phyloP scores from a whole-genome alignment of 2,113 vertebrate genomes.

The Romanogobio albipinnatus region DNA sequence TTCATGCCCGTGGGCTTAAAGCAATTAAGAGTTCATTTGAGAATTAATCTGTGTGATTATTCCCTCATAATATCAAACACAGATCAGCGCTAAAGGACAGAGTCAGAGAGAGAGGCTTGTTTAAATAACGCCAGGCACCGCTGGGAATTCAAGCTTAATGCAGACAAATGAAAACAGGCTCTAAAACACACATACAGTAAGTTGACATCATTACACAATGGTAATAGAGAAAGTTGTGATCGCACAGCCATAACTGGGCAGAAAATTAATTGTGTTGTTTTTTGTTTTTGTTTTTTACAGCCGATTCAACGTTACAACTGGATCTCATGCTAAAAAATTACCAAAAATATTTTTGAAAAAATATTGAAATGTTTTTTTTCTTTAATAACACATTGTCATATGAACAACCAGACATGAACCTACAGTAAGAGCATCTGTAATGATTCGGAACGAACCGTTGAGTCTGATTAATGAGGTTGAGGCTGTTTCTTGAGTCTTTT shows the following conservation, averaged over 20 bases:
- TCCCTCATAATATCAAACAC: slow-evolving; percentile 54
- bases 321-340: too few species aligned
- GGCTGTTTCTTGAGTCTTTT: neutral
- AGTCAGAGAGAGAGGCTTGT: slow-evolving; percentile 7
- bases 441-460: neutral
- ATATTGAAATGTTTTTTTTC: neutral
- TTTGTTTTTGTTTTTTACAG: too few species aligned
- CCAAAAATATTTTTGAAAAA: too few species aligned
- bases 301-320: too few species aligned
- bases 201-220: neutral
- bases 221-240: neutral
- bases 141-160: neutral
- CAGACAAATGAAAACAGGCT: slow-evolving; percentile 4
- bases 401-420: neutral
- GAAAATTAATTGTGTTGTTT: too few species aligned
- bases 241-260: neutral
- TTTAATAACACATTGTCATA: neutral
- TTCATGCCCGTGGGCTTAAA: slow-evolving; percentile 61
- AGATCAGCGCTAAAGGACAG: slow-evolving; percentile 37
- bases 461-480: neutral
- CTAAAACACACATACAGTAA: slow-evolving; percentile 2
- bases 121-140: neutral
- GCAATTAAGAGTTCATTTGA: slow-evolving; percentile 67
- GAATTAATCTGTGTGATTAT: slow-evolving; percentile 71
- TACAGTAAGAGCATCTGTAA: neutral